Conservation (phyloP, 2,888 invertebrate species). For the Tiliacea aurago region DNA sequence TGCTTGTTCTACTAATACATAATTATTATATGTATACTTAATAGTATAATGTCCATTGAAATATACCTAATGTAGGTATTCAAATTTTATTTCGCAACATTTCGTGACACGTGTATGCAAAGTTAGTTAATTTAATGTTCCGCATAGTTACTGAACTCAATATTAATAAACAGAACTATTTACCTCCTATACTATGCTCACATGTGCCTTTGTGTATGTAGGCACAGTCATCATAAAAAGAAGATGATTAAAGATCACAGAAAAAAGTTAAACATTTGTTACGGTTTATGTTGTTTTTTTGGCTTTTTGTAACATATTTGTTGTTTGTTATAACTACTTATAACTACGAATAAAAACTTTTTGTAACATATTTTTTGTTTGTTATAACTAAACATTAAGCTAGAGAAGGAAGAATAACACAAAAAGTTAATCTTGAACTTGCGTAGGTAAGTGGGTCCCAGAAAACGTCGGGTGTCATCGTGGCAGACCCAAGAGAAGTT, state of each 20-base stretch:
- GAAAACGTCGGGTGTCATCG: too few relatives aligned
- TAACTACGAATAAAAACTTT: too few relatives aligned
- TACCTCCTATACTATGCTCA: neutral
- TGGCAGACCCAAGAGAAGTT: too few relatives aligned
- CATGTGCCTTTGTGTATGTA: neutral
- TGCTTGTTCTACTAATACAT: slow-evolving; percentile 25
- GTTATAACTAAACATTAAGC: neutral
- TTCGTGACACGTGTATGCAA: slow-evolving; percentile 15
- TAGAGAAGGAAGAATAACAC: neutral
- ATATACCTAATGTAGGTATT: slow-evolving; percentile 19
- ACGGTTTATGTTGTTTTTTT: too few relatives aligned
- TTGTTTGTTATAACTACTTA: neutral
- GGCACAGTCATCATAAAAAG: too few relatives aligned
- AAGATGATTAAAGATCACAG: neutral
- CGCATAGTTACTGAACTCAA: slow-evolving; percentile 11
- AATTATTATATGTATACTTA: slow-evolving; percentile 36
- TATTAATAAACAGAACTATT: neutral
- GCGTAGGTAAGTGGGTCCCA: too few relatives aligned
- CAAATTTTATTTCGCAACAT: slow-evolving; percentile 12
- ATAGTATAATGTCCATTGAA: slow-evolving; percentile 7
- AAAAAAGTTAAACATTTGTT: neutral
- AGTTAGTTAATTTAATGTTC: slow-evolving; percentile 6
- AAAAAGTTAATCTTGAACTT: too few relatives aligned
- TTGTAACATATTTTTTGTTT: neutral
- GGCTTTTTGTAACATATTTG: too few relatives aligned